These are phyloP conservation scores for Staurois parvus DNA, from an alignment of 2,797 vertebrate species.

Conservation along the genomic window DNA sequence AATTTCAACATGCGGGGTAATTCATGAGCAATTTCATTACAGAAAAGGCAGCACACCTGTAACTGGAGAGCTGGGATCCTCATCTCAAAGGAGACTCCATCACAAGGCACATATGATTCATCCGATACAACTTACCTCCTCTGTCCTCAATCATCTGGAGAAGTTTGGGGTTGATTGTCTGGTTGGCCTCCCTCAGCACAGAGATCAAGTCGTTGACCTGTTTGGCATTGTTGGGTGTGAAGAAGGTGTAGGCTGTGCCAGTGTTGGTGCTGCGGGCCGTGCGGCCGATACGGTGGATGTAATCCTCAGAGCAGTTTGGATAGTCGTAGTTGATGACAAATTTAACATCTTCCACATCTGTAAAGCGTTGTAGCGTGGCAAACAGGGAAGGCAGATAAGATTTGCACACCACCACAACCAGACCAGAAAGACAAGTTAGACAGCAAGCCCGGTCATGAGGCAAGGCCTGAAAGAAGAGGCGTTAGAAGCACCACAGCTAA, in stretches of 20 bases:
- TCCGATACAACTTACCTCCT: too few relatives aligned
- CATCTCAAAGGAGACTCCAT: too few relatives aligned
- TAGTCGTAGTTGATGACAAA: slow-evolving; percentile 99
- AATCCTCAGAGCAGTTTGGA: slow-evolving; percentile 99
- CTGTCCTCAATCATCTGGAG: slow-evolving; percentile 95
- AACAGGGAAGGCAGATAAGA: slow-evolving; percentile 88
- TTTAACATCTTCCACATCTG: slow-evolving; percentile 99
- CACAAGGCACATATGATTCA: too few relatives aligned
- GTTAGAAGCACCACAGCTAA: slow-evolving; percentile 23
- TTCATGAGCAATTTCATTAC: too few relatives aligned
- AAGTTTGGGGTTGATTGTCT: slow-evolving; percentile 97
- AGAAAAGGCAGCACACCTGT: too few relatives aligned
- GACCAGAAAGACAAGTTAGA: slow-evolving; percentile 97
- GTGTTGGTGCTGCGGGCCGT: slow-evolving; percentile 99
- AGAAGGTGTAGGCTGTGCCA: slow-evolving; percentile 98
- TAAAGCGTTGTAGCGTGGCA: slow-evolving; percentile 99
- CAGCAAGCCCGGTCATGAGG: slow-evolving; percentile 77
- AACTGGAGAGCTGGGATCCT: too few relatives aligned
- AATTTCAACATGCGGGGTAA: too few relatives aligned
- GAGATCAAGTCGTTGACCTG: slow-evolving; percentile 97
- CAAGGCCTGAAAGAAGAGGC: slow-evolving; percentile 83
- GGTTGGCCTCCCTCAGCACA: slow-evolving; percentile 97
- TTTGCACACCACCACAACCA: slow-evolving; percentile 99
- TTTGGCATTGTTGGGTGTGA: slow-evolving; percentile 98
- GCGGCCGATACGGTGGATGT: slow-evolving; percentile 98